These are phyloP conservation scores for Drosophila niveifrons DNA, from an alignment of 2,888 invertebrate genomes.

Conservation along the genomic window DNA sequence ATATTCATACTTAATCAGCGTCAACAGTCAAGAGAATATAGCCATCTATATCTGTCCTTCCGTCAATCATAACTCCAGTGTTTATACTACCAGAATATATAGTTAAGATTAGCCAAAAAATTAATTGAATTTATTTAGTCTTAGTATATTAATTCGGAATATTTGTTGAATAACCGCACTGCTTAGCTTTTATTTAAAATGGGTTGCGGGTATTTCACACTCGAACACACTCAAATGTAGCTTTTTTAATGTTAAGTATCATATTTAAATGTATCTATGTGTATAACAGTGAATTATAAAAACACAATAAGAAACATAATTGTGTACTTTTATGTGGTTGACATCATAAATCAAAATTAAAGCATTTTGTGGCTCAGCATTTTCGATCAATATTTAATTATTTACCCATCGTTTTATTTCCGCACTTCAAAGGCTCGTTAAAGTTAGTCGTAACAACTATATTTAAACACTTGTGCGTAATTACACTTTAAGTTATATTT, in stretches of 20 bases:
- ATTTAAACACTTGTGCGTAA: neutral
- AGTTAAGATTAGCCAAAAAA: no score
- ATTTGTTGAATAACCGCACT: no score
- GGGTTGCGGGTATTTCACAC: no score
- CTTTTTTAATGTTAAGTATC: neutral
- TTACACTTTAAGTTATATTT: neutral
- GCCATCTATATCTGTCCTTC: no score
- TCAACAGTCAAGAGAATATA: neutral
- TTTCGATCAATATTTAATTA: neutral
- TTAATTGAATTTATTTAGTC: no score
- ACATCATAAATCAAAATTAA: neutral
- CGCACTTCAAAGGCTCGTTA: neutral
- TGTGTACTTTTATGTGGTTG: no score
- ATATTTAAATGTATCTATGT: neutral
- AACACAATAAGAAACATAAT: no score
- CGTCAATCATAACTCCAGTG: no score
- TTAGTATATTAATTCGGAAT: no score
- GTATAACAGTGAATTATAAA: neutral
- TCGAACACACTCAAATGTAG: no score
- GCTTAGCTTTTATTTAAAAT: no score
- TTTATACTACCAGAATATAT: no score
- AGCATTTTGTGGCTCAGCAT: neutral
- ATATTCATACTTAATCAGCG: constrained; percentile 2
- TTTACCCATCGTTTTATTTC: neutral
- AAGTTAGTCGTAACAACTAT: neutral